Evolutionary conservation across 1,140 invertebrate species (phyloP).

Genomic region (Macrosteles quadrilineatus): DNA sequence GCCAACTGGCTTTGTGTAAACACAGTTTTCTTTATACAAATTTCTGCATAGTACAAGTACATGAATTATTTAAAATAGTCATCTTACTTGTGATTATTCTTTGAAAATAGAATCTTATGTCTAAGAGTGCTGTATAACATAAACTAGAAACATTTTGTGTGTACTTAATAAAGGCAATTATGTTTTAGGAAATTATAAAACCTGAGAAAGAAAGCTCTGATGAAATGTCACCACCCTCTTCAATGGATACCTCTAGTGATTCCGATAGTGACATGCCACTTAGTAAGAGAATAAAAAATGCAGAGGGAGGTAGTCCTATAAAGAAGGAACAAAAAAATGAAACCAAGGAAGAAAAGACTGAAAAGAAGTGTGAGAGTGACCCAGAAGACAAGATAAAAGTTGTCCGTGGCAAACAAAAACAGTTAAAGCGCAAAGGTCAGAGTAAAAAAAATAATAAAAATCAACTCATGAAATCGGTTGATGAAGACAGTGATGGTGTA

Average conservation of each 20-base stretch:
- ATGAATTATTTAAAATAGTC: background rate
- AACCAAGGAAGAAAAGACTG: background rate
- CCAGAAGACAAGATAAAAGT: too few species aligned
- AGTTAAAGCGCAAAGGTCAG: too few species aligned
- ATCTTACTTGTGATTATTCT: background rate
- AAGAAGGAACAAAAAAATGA: too few species aligned
- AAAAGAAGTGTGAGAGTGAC: background rate
- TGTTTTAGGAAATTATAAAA: slow-evolving; percentile 14
- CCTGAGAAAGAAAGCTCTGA: slow-evolving; percentile 23
- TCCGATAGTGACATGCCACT: slow-evolving; percentile 20
- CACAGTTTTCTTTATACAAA: too few species aligned
- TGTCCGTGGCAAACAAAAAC: too few species aligned
- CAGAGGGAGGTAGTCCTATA: background rate
- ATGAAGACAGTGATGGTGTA: too few species aligned
- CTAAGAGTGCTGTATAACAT: background rate
- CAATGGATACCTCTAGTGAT: slow-evolving; percentile 21
- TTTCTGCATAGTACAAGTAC: too few species aligned
- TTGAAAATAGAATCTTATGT: too few species aligned
- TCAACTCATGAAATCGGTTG: too few species aligned
- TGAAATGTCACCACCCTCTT: slow-evolving; percentile 25
- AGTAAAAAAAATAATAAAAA: too few species aligned
- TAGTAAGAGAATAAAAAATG: background rate
- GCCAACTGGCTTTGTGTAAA: too few species aligned
- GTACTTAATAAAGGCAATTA: background rate
- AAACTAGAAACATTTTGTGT: background rate